Evolutionary conservation across 2,113 vertebrate genomes (phyloP).

Genomic region (Seriola quinqueradiata): DNA sequence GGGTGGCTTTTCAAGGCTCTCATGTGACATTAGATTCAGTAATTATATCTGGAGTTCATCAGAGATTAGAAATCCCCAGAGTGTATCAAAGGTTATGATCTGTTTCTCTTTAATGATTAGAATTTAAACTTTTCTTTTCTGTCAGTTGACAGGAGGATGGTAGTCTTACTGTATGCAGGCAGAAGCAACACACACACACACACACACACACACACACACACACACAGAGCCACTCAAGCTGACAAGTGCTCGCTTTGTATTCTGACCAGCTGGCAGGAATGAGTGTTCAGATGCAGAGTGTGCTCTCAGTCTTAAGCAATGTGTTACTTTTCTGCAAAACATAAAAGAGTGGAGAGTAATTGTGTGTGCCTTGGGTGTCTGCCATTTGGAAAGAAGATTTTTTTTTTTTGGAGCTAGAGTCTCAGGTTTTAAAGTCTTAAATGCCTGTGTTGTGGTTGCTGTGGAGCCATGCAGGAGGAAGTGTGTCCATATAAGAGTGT

Average conservation of each 20-base stretch:
- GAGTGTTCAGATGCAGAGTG: constrained; percentile 24
- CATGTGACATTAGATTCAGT: not conserved
- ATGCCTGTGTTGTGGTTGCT: constrained; percentile 76
- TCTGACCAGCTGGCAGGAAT: constrained; percentile 31
- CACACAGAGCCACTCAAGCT: constrained; percentile 26
- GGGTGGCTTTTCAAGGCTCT: constrained; percentile 3
- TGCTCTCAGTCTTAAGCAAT: constrained; percentile 27
- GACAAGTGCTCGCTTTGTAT: constrained; percentile 50
- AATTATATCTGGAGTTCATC: constrained; percentile 19
- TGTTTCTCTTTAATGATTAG: not conserved
- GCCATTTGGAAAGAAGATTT: constrained; percentile 54
- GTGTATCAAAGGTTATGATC: not conserved
- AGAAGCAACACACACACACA: not conserved
- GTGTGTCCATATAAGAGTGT: constrained; percentile 33
- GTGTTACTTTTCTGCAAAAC: constrained; percentile 47
- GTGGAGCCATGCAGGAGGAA: constrained; percentile 63
- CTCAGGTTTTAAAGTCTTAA: constrained; percentile 50
- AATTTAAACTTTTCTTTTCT: not conserved
- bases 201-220: not conserved
- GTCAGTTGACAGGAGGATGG: not conserved
- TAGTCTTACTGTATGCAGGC: not conserved
- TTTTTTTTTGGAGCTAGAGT: not conserved
- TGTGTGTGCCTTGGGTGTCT: constrained; percentile 57
- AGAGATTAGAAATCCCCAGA: not conserved
- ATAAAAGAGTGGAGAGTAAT: constrained; percentile 42